Evolutionary conservation across 2,113 vertebrate genomes (phyloP).

Genomic region (Prunella himalayana): DNA sequence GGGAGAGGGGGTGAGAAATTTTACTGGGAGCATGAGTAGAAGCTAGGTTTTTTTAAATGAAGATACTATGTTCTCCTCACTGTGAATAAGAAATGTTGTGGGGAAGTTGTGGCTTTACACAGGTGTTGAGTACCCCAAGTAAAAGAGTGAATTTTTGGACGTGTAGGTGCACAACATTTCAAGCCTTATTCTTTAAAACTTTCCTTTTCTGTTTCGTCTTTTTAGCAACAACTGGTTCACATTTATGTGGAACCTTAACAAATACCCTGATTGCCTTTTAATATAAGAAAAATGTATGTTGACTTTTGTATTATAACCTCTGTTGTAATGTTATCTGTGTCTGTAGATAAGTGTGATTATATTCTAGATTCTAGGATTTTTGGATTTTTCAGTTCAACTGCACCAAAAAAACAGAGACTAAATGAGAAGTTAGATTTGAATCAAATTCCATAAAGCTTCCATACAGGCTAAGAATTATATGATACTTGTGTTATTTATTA

Average conservation of each 20-base stretch:
- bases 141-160: neutral
- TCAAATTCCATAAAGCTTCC: neutral
- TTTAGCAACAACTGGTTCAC: neutral
- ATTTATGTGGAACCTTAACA: neutral
- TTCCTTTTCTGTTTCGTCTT: neutral
- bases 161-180: neutral
- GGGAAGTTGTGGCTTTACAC: neutral
- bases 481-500: neutral
- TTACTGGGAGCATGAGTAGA: neutral
- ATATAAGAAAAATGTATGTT: neutral
- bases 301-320: neutral
- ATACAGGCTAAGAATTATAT: neutral
- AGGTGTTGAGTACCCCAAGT: neutral
- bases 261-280: neutral
- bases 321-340: neutral
- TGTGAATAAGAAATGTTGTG: neutral
- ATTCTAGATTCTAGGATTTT: neutral
- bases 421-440: neutral
- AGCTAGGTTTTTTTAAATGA: neutral
- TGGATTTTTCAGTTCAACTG: neutral
- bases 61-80: neutral
- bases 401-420: neutral
- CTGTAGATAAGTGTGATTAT: neutral
- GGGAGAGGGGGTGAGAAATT: neutral
- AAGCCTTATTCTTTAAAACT: neutral